phyloP scores from a whole-genome alignment of 2,888 invertebrate genomes.

The Tachina fera region DNA sequence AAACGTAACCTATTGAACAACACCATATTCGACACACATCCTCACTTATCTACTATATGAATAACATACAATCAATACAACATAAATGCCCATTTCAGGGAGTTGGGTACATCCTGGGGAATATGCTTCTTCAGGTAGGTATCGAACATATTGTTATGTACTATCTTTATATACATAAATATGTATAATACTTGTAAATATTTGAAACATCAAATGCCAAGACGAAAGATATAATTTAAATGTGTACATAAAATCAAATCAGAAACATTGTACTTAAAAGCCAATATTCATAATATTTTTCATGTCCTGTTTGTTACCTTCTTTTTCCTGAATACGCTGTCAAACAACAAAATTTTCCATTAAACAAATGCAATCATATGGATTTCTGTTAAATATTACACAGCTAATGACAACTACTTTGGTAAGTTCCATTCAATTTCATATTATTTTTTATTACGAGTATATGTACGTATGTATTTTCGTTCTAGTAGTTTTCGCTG shows the following conservation, averaged over 20 bases:
- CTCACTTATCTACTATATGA: conserved; percentile 6
- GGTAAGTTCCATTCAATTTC: conserved; percentile 89
- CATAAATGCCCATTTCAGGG: conserved; percentile 83
- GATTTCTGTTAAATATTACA: conserved; percentile 59
- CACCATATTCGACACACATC: conserved; percentile 22
- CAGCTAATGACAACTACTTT: conserved; percentile 99
- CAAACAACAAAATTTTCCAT: conserved; percentile 41
- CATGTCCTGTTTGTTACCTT: conserved; percentile 57
- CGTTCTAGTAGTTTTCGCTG: conserved; percentile 28
- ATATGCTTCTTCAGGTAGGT: conserved; percentile 98
- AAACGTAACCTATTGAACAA: conserved; percentile 25
- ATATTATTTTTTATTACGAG: conserved; percentile 11
- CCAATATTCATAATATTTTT: conserved; percentile 61
- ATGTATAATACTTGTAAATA: conserved; percentile 76
- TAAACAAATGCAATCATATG: conserved; percentile 54
- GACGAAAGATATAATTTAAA: conserved; percentile 19
- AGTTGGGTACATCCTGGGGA: conserved; percentile 99
- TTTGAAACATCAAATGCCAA: conserved; percentile 78
- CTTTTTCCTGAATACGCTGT: conserved; percentile 58
- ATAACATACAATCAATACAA: conserved; percentile 33
- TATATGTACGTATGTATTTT: conserved; percentile 9
- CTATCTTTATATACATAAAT: conserved; percentile 78
- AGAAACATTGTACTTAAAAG: conserved; percentile 27
- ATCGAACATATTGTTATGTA: conserved; percentile 78
- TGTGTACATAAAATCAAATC: conserved; percentile 34